Conservation (phyloP, 2,113 vertebrate species). For the Thymallus thymallus region DNA sequence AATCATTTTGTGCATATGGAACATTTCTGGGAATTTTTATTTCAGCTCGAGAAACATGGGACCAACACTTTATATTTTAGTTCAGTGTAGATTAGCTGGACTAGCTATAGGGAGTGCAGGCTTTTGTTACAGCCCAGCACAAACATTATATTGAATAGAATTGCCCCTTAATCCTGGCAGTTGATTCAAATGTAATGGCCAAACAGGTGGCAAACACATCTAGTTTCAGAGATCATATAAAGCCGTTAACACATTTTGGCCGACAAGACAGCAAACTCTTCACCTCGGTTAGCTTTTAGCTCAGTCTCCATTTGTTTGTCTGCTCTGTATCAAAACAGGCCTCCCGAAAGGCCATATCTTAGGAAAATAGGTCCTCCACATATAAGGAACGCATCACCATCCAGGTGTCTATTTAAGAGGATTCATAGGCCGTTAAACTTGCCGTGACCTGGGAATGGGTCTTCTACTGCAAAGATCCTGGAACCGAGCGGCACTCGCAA, state of each 20-base stretch:
- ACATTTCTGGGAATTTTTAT: too few relatives aligned
- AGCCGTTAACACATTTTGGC: background rate
- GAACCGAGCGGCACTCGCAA: background rate
- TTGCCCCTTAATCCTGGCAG: too few relatives aligned
- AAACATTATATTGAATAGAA: too few relatives aligned
- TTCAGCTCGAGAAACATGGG: too few relatives aligned
- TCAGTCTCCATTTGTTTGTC: conserved; percentile 6
- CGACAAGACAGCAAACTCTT: background rate
- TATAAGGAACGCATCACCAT: background rate
- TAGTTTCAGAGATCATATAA: background rate
- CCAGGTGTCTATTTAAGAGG: conserved; percentile 30
- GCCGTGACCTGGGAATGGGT: conserved; percentile 20
- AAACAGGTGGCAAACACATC: conserved; percentile 29
- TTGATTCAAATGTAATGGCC: background rate
- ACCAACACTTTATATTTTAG: too few relatives aligned
- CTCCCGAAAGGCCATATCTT: background rate
- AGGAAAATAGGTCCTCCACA: background rate
- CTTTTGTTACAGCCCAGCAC: too few relatives aligned
- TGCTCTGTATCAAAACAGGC: background rate
- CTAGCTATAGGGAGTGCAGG: too few relatives aligned
- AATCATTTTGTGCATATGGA: too few relatives aligned
- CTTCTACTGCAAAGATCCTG: background rate
- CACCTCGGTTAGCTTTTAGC: background rate
- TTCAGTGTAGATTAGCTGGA: too few relatives aligned
- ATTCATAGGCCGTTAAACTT: conserved; percentile 39